A percentile compares a stretch with the other conserved stretches of the same genome.
Evolutionary conservation across 2,888 invertebrate genomes (phyloP).

Genomic region (Acanthosepion lycidas): DNA sequence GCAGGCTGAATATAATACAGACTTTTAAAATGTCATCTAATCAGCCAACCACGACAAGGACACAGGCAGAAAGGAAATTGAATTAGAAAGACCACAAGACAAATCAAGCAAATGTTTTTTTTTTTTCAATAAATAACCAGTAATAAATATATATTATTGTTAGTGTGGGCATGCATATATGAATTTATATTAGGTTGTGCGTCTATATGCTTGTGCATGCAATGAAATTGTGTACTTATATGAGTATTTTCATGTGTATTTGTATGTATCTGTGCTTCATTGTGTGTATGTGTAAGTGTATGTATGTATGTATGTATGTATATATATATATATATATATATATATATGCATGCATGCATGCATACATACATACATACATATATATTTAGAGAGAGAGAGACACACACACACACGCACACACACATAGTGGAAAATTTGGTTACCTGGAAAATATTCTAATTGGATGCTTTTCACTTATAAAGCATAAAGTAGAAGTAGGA

Average conservation of each 20-base stretch:
- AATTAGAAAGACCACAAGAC: slow-evolving; percentile 17
- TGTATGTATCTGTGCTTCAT: too few relatives aligned
- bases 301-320: neutral
- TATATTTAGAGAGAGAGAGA: too few relatives aligned
- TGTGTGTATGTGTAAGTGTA: neutral
- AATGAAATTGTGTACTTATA: too few relatives aligned
- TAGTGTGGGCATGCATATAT: neutral
- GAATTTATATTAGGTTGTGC: neutral
- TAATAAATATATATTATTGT: slow-evolving; percentile 17
- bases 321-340: neutral
- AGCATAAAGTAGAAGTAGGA: neutral
- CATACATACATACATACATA: neutral
- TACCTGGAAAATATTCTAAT: neutral
- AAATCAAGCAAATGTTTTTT: slow-evolving; percentile 16
- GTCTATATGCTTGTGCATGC: neutral
- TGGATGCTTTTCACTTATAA: neutral
- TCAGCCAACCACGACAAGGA: slow-evolving; percentile 5
- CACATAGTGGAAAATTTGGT: neutral
- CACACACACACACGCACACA: too few relatives aligned
- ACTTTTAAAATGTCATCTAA: slow-evolving; percentile 17
- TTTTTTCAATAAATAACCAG: neutral
- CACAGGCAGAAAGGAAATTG: slow-evolving; percentile 22
- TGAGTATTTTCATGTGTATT: too few relatives aligned
- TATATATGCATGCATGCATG: neutral
- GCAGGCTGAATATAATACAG: neutral